Conservation (phyloP, 2,888 invertebrate species). For the Micoletzkya japonica region DNA sequence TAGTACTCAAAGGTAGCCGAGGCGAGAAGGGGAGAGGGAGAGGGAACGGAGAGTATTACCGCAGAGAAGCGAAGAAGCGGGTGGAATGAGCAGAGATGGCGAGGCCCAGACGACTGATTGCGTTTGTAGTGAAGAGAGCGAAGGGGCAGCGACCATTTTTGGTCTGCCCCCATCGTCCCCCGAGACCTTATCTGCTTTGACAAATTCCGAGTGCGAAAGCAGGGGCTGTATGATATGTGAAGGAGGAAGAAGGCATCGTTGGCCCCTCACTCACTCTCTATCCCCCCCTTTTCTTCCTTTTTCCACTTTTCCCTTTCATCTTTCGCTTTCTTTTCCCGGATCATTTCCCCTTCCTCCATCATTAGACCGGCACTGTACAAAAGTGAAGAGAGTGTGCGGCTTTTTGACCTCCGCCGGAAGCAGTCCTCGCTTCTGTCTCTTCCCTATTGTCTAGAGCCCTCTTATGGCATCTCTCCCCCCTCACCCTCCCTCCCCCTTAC, state of each 20-base stretch:
- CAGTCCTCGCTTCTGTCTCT: too few relatives aligned
- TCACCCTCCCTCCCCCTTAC: background rate
- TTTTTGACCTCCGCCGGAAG: constrained; percentile 11
- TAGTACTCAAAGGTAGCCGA: too few relatives aligned
- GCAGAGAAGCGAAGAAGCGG: too few relatives aligned
- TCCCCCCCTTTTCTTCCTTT: constrained; percentile 19
- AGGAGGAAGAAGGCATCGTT: constrained; percentile 5
- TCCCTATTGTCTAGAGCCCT: constrained; percentile 19
- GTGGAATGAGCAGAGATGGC: too few relatives aligned
- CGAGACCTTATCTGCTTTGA: background rate
- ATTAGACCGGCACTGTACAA: background rate
- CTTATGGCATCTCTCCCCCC: constrained; percentile 24
- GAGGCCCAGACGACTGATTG: too few relatives aligned
- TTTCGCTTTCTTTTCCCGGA: constrained; percentile 2
- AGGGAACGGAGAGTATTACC: too few relatives aligned
- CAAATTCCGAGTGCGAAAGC: constrained; percentile 18
- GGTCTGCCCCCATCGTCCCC: too few relatives aligned
- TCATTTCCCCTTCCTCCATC: background rate
- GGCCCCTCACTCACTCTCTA: background rate
- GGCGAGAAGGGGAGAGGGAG: too few relatives aligned
- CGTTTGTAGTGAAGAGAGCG: too few relatives aligned
- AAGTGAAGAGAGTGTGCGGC: constrained; percentile 3
- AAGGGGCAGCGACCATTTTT: too few relatives aligned
- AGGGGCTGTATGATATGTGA: too few relatives aligned
- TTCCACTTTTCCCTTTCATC: constrained; percentile 21